Evolutionary conservation across 2,113 vertebrate genomes (phyloP).

Genomic region (Odobenus rosmarus): DNA sequence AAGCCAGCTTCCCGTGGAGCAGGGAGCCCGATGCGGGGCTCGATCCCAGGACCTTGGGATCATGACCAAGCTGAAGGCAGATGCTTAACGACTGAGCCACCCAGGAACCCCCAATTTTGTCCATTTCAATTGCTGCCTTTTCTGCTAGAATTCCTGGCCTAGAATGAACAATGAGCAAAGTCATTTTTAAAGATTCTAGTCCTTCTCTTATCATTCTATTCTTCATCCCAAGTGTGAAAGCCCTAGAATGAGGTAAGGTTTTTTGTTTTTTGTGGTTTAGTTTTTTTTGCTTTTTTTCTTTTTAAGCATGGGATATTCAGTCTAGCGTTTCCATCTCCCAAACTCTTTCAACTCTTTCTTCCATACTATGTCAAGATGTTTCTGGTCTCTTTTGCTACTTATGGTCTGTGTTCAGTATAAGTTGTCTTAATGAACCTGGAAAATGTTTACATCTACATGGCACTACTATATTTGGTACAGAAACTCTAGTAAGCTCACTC

Average conservation of each 20-base stretch:
- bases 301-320: neutral
- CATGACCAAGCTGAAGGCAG: neutral
- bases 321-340: neutral
- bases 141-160: neutral
- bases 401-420: neutral
- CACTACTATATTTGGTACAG: neutral
- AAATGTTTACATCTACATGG: neutral
- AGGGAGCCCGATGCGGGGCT: neutral
- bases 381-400: neutral
- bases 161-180: neutral
- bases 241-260: neutral
- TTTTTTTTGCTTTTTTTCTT: neutral
- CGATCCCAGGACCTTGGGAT: neutral
- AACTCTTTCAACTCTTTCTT: neutral
- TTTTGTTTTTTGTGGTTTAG: neutral
- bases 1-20: neutral
- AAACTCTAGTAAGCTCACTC: neutral
- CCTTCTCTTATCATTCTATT: neutral
- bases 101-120: neutral
- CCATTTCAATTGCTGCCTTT: neutral
- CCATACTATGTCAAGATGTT: conserved; percentile 1
- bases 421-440: neutral
- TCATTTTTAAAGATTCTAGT: neutral
- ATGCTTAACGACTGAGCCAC: neutral
- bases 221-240: neutral